Conservation (phyloP, 2,797 vertebrate genomes). For the Acanthurus tractus region DNA sequence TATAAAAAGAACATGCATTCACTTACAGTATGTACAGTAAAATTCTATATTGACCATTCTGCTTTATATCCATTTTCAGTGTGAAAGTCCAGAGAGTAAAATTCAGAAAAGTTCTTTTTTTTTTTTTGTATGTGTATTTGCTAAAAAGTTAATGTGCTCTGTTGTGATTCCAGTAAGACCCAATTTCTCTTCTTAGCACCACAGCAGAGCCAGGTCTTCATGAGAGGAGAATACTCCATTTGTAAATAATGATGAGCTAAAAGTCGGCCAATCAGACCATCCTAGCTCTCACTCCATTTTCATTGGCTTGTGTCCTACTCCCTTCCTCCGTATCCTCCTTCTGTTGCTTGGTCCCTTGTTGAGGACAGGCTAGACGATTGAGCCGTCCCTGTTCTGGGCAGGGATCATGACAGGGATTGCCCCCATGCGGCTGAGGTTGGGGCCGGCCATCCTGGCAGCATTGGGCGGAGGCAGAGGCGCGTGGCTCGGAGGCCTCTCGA, state of each 20-base stretch:
- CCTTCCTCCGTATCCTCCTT: neutral
- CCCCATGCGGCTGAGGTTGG: constrained; percentile 98
- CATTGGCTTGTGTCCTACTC: constrained; percentile 57
- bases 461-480: constrained; percentile 84
- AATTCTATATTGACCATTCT: constrained; percentile 66
- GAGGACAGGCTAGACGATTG: constrained; percentile 90
- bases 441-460: constrained; percentile 90
- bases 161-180: constrained; percentile 60
- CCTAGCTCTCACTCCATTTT: constrained; percentile 52
- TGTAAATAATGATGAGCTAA: constrained; percentile 62
- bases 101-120: constrained; percentile 56
- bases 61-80: constrained; percentile 49
- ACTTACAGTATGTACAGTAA: constrained; percentile 78
- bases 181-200: constrained; percentile 53
- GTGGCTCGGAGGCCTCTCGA: constrained; percentile 88
- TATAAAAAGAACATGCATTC: constrained; percentile 71
- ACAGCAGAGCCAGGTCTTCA: constrained; percentile 66
- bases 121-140: constrained; percentile 46
- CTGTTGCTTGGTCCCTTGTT: constrained; percentile 15
- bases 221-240: constrained; percentile 41
- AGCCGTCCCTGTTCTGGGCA: constrained; percentile 97
- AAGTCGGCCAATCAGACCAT: constrained; percentile 36
- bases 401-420: constrained; percentile 97
- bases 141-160: constrained; percentile 76
- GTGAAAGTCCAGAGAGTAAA: constrained; percentile 73